phyloP scores from a whole-genome alignment of 1,140 invertebrate species.

The Nasonia giraulti region DNA sequence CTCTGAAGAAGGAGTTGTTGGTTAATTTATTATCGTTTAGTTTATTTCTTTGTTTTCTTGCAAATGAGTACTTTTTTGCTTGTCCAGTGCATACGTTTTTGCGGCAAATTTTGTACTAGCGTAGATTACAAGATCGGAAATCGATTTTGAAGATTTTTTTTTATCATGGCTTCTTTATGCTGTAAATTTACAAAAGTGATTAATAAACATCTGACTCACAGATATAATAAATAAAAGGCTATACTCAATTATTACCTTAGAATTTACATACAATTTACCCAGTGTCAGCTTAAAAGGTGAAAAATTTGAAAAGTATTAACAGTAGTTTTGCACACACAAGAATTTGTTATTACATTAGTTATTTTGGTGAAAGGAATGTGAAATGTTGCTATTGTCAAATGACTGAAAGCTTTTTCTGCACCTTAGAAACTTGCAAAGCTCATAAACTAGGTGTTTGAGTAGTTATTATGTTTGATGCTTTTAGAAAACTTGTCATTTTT shows the following conservation, averaged over 20 bases:
- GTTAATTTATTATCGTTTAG: not conserved
- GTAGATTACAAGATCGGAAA: not conserved
- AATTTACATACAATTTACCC: not conserved
- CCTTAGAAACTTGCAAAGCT: too few species aligned
- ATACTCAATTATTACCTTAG: not conserved
- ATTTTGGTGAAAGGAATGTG: too few species aligned
- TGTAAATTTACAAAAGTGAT: not conserved
- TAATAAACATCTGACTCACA: not conserved
- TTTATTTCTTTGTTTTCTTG: not conserved
- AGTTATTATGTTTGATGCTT: too few species aligned
- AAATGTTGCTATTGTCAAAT: too few species aligned
- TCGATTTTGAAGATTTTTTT: not conserved
- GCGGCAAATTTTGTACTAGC: not conserved
- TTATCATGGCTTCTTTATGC: not conserved
- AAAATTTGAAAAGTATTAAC: not conserved
- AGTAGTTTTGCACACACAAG: not conserved
- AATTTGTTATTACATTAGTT: too few species aligned
- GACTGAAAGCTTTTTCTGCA: too few species aligned
- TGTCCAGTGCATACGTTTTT: not conserved
- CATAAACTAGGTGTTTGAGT: too few species aligned
- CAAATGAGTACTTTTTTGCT: not conserved
- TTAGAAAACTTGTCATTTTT: too few species aligned
- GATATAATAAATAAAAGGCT: slow-evolving; percentile 1
- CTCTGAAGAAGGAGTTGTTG: not conserved
- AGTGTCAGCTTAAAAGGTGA: not conserved